These are phyloP conservation scores for Esperia sulphurella DNA, from an alignment of 2,888 invertebrate species.

Conservation along the genomic window DNA sequence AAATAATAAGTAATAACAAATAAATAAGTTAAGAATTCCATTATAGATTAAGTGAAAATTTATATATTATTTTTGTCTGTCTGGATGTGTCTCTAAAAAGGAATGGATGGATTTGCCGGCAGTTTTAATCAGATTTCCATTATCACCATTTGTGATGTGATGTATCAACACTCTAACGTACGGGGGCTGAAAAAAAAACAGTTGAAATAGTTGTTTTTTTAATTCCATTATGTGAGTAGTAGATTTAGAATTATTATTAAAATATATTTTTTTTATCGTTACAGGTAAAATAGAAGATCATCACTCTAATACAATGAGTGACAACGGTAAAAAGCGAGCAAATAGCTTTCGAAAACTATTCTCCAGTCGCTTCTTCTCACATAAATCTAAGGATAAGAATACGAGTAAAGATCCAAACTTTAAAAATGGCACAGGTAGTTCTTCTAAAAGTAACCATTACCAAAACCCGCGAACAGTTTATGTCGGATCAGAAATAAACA, in stretches of 20 bases:
- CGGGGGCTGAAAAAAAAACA: too few species aligned
- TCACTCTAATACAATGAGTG: constrained; percentile 40
- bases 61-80: too few species aligned
- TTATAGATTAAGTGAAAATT: too few species aligned
- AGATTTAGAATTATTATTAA: not conserved
- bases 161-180: too few species aligned
- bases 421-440: constrained; percentile 20
- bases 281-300: constrained; percentile 17
- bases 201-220: too few species aligned
- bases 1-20: too few species aligned
- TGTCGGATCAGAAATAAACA: constrained; percentile 34
- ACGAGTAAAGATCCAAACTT: constrained; percentile 31
- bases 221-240: too few species aligned
- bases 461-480: constrained; percentile 47
- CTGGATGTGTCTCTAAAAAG: too few species aligned
- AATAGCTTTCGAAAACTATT: constrained; percentile 64
- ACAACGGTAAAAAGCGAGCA: constrained; percentile 52
- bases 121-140: too few species aligned
- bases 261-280: constrained; percentile 18
- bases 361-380: constrained; percentile 55
- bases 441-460: constrained; percentile 49
- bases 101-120: not conserved
- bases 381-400: constrained; percentile 54
- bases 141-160: too few species aligned
- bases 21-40: too few species aligned